Evolutionary conservation across 2,888 invertebrate genomes (phyloP).

Genomic region (Ephialtes manifestator): DNA sequence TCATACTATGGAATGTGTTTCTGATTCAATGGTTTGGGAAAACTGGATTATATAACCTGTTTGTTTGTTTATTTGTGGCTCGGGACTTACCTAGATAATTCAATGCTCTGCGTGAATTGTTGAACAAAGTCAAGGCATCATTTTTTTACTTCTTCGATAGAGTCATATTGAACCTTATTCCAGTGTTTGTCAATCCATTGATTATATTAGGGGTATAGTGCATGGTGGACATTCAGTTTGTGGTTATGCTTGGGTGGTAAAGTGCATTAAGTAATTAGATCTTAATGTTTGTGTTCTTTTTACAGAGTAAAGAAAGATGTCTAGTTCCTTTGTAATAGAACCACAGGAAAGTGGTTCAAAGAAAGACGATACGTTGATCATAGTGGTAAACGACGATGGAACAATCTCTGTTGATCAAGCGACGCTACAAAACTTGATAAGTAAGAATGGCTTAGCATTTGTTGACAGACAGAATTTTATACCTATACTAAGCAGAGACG

Average conservation of each 20-base stretch:
- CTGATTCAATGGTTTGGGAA: not conserved
- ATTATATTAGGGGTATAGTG: not conserved
- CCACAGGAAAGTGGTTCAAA: slow-evolving; percentile 79
- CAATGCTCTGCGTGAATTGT: not conserved
- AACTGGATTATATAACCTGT: slow-evolving; percentile 26
- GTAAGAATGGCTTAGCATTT: slow-evolving; percentile 87
- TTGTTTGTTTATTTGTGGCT: slow-evolving; percentile 7
- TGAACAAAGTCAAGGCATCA: not conserved
- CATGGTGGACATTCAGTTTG: not conserved
- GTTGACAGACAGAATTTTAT: not conserved
- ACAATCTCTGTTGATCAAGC: slow-evolving; percentile 93
- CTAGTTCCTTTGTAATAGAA: slow-evolving; percentile 83
- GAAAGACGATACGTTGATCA: slow-evolving; percentile 91
- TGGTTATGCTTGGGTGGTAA: not conserved
- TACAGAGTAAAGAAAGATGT: slow-evolving; percentile 78
- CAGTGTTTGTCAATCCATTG: not conserved
- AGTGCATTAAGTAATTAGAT: not conserved
- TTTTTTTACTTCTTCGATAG: not conserved
- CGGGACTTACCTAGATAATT: too few species aligned
- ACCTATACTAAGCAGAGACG: not conserved
- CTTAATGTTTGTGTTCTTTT: slow-evolving; percentile 26
- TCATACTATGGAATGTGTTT: not conserved
- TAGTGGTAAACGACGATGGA: slow-evolving; percentile 95
- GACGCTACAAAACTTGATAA: slow-evolving; percentile 92
- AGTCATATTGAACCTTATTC: not conserved